These are phyloP conservation scores for Xylocopa sonorina DNA, from an alignment of 1,140 invertebrate species.

Conservation along the genomic window DNA sequence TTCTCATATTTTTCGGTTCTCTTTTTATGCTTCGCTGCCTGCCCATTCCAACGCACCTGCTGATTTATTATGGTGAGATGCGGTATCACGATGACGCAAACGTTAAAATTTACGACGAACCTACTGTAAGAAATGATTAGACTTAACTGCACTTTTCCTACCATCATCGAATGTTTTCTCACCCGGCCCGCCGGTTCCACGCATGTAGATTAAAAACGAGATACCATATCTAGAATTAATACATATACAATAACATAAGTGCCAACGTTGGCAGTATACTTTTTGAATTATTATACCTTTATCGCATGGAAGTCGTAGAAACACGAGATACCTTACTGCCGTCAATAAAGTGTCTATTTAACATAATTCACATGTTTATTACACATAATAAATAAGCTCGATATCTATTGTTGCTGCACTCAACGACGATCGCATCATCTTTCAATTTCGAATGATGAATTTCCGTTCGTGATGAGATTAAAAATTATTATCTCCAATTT, in stretches of 20 bases:
- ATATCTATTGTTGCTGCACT: conserved; percentile 19
- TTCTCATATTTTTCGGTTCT: neutral
- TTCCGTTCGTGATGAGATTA: neutral
- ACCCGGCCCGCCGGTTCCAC: conserved; percentile 65
- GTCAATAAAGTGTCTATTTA: conserved; percentile 20
- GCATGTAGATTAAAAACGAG: conserved; percentile 58
- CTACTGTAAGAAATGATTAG: conserved; percentile 40
- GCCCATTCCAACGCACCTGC: conserved; percentile 35
- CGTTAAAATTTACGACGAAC: conserved; percentile 35
- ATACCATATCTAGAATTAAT: conserved; percentile 54
- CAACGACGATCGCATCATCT: conserved; percentile 1
- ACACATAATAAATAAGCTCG: conserved; percentile 53
- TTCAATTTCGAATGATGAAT: conserved; percentile 24
- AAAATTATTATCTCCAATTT: conserved; percentile 33
- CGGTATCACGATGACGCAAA: conserved; percentile 24
- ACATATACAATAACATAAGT: conserved; percentile 48
- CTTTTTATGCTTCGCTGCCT: neutral
- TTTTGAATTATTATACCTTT: conserved; percentile 47
- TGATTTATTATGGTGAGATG: conserved; percentile 15
- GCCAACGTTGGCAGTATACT: conserved; percentile 31
- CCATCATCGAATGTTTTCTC: conserved; percentile 53
- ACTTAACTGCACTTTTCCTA: conserved; percentile 40
- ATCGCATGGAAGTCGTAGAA: conserved; percentile 47
- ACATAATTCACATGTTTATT: conserved; percentile 22
- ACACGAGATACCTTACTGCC: conserved; percentile 28